A percentile compares a stretch with the other conserved stretches of the same genome.
Conservation (phyloP, 2,113 vertebrate species). For the Eublepharis macularius region DNA sequence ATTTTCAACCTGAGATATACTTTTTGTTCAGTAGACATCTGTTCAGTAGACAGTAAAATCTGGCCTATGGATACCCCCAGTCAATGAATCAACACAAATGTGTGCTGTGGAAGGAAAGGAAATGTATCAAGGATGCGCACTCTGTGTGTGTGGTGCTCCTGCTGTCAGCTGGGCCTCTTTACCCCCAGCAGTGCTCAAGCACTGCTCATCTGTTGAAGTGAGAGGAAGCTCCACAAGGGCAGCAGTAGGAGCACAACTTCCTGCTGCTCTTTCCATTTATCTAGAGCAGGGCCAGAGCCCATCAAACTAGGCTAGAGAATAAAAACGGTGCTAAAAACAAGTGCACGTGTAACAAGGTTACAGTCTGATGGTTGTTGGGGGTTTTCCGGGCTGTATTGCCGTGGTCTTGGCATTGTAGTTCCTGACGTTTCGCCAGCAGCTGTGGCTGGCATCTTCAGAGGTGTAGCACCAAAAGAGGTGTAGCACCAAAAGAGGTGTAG, state of each 20-base stretch:
- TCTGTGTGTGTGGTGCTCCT: neutral
- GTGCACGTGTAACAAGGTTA: rapidly evolving
- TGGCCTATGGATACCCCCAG: neutral
- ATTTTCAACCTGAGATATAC: neutral
- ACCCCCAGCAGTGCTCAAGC: neutral
- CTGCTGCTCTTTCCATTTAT: neutral
- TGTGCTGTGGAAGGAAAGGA: neutral
- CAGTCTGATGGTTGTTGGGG: no score
- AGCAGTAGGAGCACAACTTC: neutral
- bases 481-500: no score
- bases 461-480: no score
- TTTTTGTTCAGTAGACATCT: neutral
- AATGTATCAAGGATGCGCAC: neutral
- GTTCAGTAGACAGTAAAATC: no score
- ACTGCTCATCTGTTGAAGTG: neutral
- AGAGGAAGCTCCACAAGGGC: neutral
- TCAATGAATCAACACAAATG: neutral
- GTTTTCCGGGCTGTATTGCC: no score
- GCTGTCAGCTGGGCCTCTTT: neutral
- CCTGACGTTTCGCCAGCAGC: no score
- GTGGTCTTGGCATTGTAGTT: no score
- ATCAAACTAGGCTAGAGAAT: neutral
- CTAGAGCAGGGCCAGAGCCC: neutral
- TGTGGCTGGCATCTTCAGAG: no score
- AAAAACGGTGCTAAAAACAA: neutral